phyloP scores from a whole-genome alignment of 1,140 invertebrate species.

The Coboldia fuscipes region DNA sequence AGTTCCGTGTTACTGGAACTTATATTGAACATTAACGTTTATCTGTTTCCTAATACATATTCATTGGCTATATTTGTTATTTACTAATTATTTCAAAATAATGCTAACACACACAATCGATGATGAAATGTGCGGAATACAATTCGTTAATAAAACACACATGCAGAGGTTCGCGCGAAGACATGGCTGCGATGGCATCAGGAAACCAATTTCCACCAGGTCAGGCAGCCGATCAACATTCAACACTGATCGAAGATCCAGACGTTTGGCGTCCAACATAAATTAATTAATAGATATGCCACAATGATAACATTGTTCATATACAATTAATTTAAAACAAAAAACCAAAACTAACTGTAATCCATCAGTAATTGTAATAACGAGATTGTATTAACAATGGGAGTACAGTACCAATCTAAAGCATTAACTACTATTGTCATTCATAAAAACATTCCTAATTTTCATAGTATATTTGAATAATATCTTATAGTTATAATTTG shows the following conservation, averaged over 20 bases:
- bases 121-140: too few species aligned
- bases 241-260: constrained; percentile 69
- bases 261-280: constrained; percentile 78
- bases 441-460: background rate
- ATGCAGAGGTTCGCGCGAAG: constrained; percentile 54
- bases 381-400: background rate
- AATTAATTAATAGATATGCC: constrained; percentile 16
- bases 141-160: too few species aligned
- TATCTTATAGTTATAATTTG: too few species aligned
- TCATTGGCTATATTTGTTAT: too few species aligned
- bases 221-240: constrained; percentile 33
- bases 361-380: background rate
- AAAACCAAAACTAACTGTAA: background rate
- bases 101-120: too few species aligned
- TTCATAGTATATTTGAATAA: background rate
- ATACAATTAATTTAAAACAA: background rate
- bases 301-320: background rate
- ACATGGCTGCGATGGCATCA: constrained; percentile 49
- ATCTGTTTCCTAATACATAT: too few species aligned
- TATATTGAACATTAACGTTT: too few species aligned
- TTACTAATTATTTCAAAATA: too few species aligned
- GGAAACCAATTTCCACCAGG: constrained; percentile 30
- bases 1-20: too few species aligned
- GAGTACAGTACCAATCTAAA: background rate
- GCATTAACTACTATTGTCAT: background rate